These are phyloP conservation scores for Habrosyne pyritoides DNA, from an alignment of 2,888 invertebrate species.

Conservation along the genomic window DNA sequence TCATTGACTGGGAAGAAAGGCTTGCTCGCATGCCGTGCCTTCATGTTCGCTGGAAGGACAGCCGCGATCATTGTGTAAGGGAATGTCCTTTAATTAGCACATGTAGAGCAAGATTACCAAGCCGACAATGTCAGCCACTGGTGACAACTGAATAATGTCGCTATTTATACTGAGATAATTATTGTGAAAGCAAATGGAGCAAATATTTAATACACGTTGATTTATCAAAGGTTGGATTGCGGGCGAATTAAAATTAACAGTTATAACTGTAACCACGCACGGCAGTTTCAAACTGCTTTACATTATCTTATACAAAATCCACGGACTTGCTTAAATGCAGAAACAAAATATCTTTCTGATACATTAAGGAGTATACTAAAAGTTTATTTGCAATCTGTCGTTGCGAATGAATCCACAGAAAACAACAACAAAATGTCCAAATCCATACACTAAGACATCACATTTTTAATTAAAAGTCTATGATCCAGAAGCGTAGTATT, in stretches of 20 bases:
- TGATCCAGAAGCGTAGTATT: conserved; percentile 13
- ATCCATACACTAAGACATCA: background rate
- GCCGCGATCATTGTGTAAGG: conserved; percentile 74
- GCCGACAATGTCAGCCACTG: conserved; percentile 57
- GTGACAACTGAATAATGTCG: conserved; percentile 74
- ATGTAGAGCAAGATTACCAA: conserved; percentile 75
- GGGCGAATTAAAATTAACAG: conserved; percentile 22
- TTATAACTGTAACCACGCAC: background rate
- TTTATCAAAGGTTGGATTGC: conserved; percentile 17
- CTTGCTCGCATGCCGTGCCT: conserved; percentile 56
- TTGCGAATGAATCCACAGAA: too few species aligned
- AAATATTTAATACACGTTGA: conserved; percentile 4
- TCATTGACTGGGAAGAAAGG: conserved; percentile 66
- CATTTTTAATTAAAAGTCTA: conserved; percentile 2
- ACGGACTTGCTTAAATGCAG: too few species aligned
- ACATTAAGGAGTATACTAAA: too few species aligned
- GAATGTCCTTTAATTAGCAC: conserved; percentile 78
- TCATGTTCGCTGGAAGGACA: conserved; percentile 60
- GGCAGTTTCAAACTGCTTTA: background rate
- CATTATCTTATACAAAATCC: too few species aligned
- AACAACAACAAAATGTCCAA: too few species aligned
- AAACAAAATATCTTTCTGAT: too few species aligned
- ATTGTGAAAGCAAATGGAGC: conserved; percentile 36
- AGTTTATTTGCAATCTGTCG: too few species aligned
- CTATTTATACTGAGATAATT: conserved; percentile 48